phyloP scores from a whole-genome alignment of 2,113 vertebrate genomes.

The Leuciscus idus region DNA sequence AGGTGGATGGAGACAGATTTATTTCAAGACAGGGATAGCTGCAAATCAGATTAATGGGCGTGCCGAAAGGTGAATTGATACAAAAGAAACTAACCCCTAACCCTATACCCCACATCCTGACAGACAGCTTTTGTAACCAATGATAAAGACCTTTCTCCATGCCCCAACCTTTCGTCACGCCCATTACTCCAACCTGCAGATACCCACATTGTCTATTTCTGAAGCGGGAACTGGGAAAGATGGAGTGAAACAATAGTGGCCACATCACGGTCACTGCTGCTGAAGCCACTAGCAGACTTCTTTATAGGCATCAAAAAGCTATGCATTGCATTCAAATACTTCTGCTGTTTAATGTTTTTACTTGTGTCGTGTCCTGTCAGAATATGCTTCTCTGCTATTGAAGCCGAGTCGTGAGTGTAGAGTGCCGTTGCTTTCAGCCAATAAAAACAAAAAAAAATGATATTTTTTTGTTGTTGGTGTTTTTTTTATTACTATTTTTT shows the following conservation, averaged over 20 bases:
- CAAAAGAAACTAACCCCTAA: no score
- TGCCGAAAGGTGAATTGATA: no score
- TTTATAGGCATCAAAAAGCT: not conserved
- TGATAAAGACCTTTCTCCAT: no score
- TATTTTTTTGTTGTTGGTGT: not conserved
- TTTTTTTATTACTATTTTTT: no score
- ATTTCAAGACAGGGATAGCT: no score
- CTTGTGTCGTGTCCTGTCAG: not conserved
- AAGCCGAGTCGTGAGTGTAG: not conserved
- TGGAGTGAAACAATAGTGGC: no score
- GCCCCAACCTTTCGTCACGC: no score
- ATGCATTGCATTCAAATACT: not conserved
- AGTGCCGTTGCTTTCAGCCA: not conserved
- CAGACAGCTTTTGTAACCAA: no score
- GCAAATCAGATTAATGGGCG: no score
- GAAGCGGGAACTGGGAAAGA: not conserved
- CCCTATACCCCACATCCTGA: no score
- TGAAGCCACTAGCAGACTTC: not conserved
- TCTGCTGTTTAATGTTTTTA: not conserved
- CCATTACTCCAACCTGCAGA: no score
- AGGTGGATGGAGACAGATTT: not conserved
- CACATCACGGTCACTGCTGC: not conserved
- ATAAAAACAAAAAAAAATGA: not conserved
- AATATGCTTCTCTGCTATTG: not conserved
- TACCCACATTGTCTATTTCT: not conserved